Evolutionary conservation across 2,113 vertebrate species (phyloP), one percentile per base, ranked within the genome.

Genomic region (Pelobates fuscus): DNA sequence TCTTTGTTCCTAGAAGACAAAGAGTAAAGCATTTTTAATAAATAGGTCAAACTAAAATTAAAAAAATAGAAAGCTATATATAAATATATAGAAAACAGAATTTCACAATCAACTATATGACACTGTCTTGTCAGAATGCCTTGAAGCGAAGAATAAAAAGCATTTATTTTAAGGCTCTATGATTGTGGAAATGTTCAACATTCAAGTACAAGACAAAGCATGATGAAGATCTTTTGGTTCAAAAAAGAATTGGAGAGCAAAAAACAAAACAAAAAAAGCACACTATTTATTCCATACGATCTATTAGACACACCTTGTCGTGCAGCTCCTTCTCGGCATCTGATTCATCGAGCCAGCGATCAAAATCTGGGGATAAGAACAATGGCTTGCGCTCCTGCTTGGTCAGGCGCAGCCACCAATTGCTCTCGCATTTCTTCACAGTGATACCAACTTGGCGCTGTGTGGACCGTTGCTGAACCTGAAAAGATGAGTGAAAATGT

Each of bases 321-420:
- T 81, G 88, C 61, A 98, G 92, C 80, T 99, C 97, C 94, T 93
- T 94, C 82, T 99, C 97, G 0, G 96, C 96, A 52, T 98, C 97
- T 0, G 97, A 99, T 76, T 99, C 97, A 0, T 98, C 96, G 77
- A 98, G 67, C 97, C 97, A 98, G 79, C 96, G 96, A 81, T 99
- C 97, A 8, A 98, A 98, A 82, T 99, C 97, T 0, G 95, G 96
- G 0, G 86, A 86, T 30, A 99, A 81, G 80, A 98, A 98, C 24
- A 94, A 79, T 0, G 96, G 97, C 49, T 93, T 96, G 46, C 94
- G 94, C 84, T 95, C 94, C 59, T 95, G 95, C 67, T 84, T 86
- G 21, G 91, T 93, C 70, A 97, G 89, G 25, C 95, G 88, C 55
- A 94, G 90, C 97, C 97, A 99, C 97, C 97, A 99, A 67, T 83